Base-by-base conservation (phyloP, 2,113 vertebrate genomes). In the Scomber colias region DNA sequence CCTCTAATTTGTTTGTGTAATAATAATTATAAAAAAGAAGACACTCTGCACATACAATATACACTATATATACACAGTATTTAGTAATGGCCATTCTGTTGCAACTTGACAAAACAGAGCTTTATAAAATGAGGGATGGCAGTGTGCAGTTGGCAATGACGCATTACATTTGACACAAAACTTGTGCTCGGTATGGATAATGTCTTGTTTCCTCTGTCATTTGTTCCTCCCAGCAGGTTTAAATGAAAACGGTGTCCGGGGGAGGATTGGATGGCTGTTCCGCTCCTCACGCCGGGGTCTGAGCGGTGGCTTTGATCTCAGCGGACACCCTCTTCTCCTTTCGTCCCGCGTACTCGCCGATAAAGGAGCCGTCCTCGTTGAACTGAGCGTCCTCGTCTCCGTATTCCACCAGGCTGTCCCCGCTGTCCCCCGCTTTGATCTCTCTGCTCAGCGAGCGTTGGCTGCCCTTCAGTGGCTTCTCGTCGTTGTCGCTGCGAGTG, bases 331-430 rank as follows among this genome's bases (percentile, higher is more conserved):
- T 96, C 81, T 97, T 98, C 79, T 97, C 97, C 90, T 97, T 98
- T 54, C 95, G 95, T 62, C 95, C 96, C 0, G 95, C 92, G 2
- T 99, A 99, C 90, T 97, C 97, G 4, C 98, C 98, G 70, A 99
- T 99, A 82, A 99, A 99, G 11, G 97, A 99, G 54, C 98, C 98
- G 12, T 99, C 98, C 94, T 99, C 98, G 48, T 96, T 98, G 94
- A 99, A 99, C 80, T 98, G 96, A 54, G 85, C 95, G 1, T 98
- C 97, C 87, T 98, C 97, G 1, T 97, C 97, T 40, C 96, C 97
- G 27, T 99, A 99, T 88, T 97, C 96, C 77, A 97, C 98, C 90
- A 99, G 92, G 90, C 98, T 99, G 94, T 99, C 98, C 66, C 97
- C 96, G 54, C 98, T 99, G 87, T 95, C 97, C 4, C 95, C 96